Evolutionary conservation across 2,113 vertebrate species (phyloP), one percentile per base, ranked within the genome.

Genomic region (Morone saxatilis): DNA sequence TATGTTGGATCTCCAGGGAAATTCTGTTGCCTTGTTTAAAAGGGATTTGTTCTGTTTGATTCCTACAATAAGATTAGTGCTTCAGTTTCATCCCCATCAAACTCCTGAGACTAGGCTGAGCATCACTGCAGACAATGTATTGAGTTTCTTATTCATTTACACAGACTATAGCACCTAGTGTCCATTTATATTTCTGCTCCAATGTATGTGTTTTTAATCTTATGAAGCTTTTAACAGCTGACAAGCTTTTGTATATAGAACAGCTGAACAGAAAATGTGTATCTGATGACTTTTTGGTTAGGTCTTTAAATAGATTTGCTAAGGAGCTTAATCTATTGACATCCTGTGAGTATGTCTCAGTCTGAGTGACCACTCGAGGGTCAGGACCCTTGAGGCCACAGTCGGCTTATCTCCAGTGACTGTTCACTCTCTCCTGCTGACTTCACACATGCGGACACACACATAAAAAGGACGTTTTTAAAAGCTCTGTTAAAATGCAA

Each of bases 311-410:
- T 89, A 93, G 86, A 83, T 87, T 85, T 62, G 45, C 72, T 87
- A 86, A 90, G 82, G 73, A 89, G 82, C 81, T 79, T 89, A 88
- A 91, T 87, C 88, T 90, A 85, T 80, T 90, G 85, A 92, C 89
- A 90, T 88, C 77, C 74, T 84, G 54, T 81, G 81, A 86, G 66
- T 85, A 67, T 76, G 84, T 84, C 72, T 86, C 76, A 41, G 84
- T 84, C 79, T 73, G 81, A 86, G 68, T 83, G 81, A 89, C 84
- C 80, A 89, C 85, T 88, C 36, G 9, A 61, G 59, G 89, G 85
- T 87, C 86, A 63, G 13, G 88, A 86, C 86, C 86, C 69, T 50
- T 41, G 79, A 78, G 84, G 54, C 76, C 76, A 22, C 60, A 70
- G 84, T 76, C 66, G 2, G 84, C 72, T 91, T 86, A 91, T 92